Base-by-base conservation (phyloP, 2,797 vertebrate species). In the Gallirallus australis region DNA sequence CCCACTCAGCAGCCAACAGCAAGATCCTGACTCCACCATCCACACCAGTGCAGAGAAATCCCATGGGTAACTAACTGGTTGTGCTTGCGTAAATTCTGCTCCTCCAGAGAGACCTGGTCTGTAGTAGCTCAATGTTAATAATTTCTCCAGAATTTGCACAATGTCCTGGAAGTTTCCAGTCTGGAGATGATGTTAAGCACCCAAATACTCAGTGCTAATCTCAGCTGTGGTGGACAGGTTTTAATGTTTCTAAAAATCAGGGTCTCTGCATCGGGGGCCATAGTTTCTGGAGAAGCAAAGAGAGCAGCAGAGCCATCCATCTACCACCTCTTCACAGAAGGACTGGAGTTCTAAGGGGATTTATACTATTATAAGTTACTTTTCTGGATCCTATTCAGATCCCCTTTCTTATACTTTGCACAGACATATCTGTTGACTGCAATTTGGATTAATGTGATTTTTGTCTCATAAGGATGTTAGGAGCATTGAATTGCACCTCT, bases 331-430 rank as follows among this genome's bases (percentile, higher is more conserved):
- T 81, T 79, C 52, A 33, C 24, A 54, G 39, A 47, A 50, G 19
- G 35, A 39, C 27, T 35, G 31, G 8, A 33, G 18, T 76, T 92
- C 79, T 69, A 79, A 81, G 31, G n/a, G 20, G 19, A 70, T 33
- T 94, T 76, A 75, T 23, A 35, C 37, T 65, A 15, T 71, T 68
- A 33, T 11, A 65, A 65, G 21, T 88, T 70, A 37, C 37, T 95
- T 81, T 78, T 86, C 68, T 82, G 72, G 16, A 81, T 81, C 57
- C 37, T 93, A 10, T 82, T 93, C 72, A 79, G 66, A 77, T 39
- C 25, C 9, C 11, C 6, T 93, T 94, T 57, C 68, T 79, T 86
- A 42, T 3, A 7, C 13, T 93, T 95, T 90, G 20, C 61, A 68
- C 48, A 66, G 61, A 61, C 40, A 94, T 77, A 48, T 76, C 45